Percentiles rank a stretch among this genome's conserved stretches.
These are phyloP conservation scores for Limonius californicus DNA, from an alignment of 1,140 invertebrate genomes.

Conservation along the genomic window DNA sequence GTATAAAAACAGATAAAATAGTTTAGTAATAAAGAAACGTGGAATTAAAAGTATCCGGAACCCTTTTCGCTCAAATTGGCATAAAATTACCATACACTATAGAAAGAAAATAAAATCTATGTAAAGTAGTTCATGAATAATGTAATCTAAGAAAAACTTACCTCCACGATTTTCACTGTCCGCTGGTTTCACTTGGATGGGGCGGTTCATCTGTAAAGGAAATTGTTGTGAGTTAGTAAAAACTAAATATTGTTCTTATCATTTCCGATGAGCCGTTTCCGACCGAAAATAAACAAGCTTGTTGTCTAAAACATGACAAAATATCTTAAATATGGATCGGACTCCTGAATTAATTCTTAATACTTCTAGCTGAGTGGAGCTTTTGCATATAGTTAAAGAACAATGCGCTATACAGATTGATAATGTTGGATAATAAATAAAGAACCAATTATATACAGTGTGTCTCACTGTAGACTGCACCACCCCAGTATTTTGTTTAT, in stretches of 20 bases:
- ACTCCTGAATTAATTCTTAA: no score
- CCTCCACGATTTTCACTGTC: slow-evolving; percentile 98
- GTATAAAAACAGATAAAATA: no score
- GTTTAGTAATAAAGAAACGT: no score
- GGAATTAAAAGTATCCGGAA: background rate
- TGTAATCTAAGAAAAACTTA: slow-evolving; percentile 48
- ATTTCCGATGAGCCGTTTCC: background rate
- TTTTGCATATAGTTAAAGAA: no score
- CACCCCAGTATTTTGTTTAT: no score
- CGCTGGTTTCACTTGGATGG: slow-evolving; percentile 99
- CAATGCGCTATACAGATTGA: no score
- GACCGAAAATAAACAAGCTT: background rate
- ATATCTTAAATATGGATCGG: background rate
- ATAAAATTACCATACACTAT: background rate
- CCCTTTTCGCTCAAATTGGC: background rate
- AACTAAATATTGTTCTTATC: background rate
- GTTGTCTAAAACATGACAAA: background rate
- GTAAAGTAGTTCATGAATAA: background rate
- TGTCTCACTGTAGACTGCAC: no score
- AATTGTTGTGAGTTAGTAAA: background rate
- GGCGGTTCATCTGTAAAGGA: slow-evolving; percentile 90
- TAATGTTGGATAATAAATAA: no score
- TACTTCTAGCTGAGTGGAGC: no score
- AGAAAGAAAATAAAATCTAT: background rate
- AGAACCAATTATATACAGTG: no score